Conservation (phyloP, 1,140 invertebrate species). For the Drosophila tristis region DNA sequence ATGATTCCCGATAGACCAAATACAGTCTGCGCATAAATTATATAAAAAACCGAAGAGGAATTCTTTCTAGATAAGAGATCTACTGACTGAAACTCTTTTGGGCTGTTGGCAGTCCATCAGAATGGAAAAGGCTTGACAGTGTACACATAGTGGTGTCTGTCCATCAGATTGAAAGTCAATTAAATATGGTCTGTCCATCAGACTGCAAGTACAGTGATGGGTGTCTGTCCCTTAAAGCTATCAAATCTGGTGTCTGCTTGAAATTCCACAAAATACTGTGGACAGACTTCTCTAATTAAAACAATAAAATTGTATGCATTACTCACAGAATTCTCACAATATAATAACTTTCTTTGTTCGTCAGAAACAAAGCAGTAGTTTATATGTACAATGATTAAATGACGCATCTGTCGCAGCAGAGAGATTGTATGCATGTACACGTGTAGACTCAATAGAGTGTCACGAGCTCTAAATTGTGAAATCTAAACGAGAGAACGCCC, state of each 20-base stretch:
- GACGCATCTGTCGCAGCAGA: conserved; percentile 16
- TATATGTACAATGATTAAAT: conserved; percentile 5
- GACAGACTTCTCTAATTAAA: neutral
- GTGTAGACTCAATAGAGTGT: conserved; percentile 8
- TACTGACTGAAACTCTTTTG: neutral
- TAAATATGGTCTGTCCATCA: too few relatives aligned
- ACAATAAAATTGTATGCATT: neutral
- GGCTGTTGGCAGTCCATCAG: too few relatives aligned
- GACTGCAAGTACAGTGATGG: too few relatives aligned
- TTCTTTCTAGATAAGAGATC: conserved; percentile 15
- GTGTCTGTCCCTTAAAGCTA: too few relatives aligned
- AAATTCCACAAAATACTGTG: neutral
- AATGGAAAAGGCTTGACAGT: too few relatives aligned
- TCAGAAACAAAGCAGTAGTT: conserved; percentile 8
- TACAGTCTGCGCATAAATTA: neutral
- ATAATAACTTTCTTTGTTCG: conserved; percentile 47
- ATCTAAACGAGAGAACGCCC: conserved; percentile 12
- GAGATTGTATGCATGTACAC: conserved; percentile 12
- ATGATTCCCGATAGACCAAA: conserved; percentile 5
- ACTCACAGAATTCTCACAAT: conserved; percentile 12
- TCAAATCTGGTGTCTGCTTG: too few relatives aligned
- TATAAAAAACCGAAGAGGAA: conserved; percentile 6
- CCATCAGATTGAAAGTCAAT: neutral
- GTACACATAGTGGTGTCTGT: too few relatives aligned
- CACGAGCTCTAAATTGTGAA: conserved; percentile 17